phyloP scores from a whole-genome alignment of 2,113 vertebrate species.

The Ictidomys tridecemlineatus region DNA sequence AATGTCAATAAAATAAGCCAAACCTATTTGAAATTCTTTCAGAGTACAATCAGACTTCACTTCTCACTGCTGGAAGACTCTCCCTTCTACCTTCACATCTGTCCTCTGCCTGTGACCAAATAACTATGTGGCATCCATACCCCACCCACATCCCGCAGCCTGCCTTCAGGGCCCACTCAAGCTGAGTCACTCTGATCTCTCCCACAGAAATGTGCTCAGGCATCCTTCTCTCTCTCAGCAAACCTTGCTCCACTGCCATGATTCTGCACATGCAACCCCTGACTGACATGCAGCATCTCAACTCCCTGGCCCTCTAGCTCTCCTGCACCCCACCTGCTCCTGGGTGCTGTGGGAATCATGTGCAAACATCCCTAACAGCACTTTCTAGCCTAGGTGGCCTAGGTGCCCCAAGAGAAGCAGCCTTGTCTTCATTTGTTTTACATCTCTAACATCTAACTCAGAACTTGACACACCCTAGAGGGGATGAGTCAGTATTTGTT shows the following conservation, averaged over 20 bases:
- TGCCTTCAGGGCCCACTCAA: background rate
- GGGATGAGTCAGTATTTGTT: background rate
- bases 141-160: background rate
- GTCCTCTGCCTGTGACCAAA: background rate
- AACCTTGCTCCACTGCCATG: background rate
- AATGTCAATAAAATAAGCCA: no score
- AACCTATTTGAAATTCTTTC: background rate
- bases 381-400: background rate
- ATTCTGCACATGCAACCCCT: no score
- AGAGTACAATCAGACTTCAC: background rate
- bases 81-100: background rate
- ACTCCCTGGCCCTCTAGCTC: background rate
- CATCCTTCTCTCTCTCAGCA: background rate
- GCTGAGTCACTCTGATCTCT: background rate
- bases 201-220: background rate
- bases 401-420: background rate
- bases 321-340: background rate
- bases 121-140: background rate
- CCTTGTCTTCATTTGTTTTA: background rate
- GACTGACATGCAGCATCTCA: background rate
- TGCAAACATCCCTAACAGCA: background rate
- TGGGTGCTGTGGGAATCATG: fast-evolving
- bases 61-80: background rate
- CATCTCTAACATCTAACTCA: background rate
- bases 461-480: background rate